These are phyloP conservation scores for Microtus richardsoni DNA, from an alignment of 2,113 vertebrate genomes.

Conservation along the genomic window DNA sequence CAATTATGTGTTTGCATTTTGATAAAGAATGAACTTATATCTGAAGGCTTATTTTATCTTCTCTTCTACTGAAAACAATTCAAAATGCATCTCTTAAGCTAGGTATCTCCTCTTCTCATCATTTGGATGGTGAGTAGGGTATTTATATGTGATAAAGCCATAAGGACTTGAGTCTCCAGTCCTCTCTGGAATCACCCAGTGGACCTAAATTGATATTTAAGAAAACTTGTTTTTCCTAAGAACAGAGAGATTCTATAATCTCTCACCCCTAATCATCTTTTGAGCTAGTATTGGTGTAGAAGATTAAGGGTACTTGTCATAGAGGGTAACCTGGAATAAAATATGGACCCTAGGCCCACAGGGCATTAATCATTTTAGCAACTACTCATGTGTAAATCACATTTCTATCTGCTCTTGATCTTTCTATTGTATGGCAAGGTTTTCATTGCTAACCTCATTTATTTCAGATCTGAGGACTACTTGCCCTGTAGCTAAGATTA, in stretches of 20 bases:
- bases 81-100: not conserved
- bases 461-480: not conserved
- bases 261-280: not conserved
- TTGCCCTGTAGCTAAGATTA: not conserved
- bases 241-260: not conserved
- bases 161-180: not conserved
- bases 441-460: not conserved
- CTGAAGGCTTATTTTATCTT: not conserved
- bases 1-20: not conserved
- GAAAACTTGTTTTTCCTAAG: not conserved
- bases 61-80: not conserved
- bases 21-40: not conserved
- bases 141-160: not conserved
- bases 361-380: not conserved
- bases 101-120: not conserved
- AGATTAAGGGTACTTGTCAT: not conserved
- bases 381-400: not conserved
- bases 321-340: not conserved
- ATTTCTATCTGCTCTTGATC: not conserved
- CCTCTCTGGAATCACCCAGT: not conserved
- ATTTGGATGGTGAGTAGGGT: not conserved
- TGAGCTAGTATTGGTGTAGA: not conserved
- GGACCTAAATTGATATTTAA: not conserved
- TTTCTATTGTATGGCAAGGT: not conserved
- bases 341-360: not conserved